Percentiles rank a stretch among this genome's conserved stretches.
phyloP scores from a whole-genome alignment of 2,888 invertebrate genomes.

The Nemurella pictetii region DNA sequence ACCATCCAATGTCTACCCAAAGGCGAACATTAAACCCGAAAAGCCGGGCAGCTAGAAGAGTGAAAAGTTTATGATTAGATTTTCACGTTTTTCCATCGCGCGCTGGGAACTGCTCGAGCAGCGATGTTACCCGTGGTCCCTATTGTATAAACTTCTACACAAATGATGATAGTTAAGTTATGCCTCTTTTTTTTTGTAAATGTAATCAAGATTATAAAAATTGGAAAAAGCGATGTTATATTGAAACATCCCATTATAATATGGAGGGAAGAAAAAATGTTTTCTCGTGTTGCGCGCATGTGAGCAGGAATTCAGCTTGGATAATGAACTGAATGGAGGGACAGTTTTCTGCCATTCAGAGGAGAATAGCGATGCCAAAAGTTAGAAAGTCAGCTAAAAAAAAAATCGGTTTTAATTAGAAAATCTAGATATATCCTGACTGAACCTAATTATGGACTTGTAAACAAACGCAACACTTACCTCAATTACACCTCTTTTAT shows the following conservation, averaged over 20 bases:
- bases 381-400: neutral
- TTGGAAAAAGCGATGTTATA: neutral
- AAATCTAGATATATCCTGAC: neutral
- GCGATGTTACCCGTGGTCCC: neutral
- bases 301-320: neutral
- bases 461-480: neutral
- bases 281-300: neutral
- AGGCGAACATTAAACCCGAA: neutral
- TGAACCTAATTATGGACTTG: neutral
- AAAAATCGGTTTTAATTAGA: neutral
- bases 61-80: conserved; percentile 29
- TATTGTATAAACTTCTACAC: conserved; percentile 22
- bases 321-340: neutral
- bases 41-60: conserved; percentile 11
- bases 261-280: neutral
- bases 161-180: conserved; percentile 19
- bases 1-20: neutral
- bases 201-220: conserved; percentile 15
- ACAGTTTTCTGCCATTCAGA: neutral
- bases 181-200: neutral
- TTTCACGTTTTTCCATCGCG: conserved; percentile 19
- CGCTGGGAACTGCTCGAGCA: neutral
- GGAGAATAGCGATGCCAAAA: neutral
- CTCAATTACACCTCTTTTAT: neutral
- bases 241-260: conserved; percentile 10